phyloP scores from a whole-genome alignment of 2,888 invertebrate genomes.

The Plusia festucae region DNA sequence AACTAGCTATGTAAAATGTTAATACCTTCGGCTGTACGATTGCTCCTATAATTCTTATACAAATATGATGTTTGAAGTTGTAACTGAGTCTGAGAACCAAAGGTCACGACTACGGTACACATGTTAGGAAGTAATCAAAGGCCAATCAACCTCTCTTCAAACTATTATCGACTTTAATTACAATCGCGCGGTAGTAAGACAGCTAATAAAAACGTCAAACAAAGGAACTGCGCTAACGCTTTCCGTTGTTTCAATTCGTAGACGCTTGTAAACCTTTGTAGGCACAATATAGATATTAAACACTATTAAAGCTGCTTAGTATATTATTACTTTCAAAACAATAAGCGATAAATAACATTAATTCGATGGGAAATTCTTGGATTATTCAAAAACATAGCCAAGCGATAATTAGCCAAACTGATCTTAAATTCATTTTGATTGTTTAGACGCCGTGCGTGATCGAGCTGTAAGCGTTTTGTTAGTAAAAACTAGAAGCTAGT shows the following conservation, averaged over 20 bases:
- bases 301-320: background rate
- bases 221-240: constrained; percentile 67
- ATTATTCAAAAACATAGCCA: constrained; percentile 20
- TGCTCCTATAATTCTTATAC: constrained; percentile 20
- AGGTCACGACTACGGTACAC: constrained; percentile 73
- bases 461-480: constrained; percentile 42
- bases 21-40: constrained; percentile 8
- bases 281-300: constrained; percentile 6
- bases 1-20: constrained; percentile 8
- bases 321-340: background rate
- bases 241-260: constrained; percentile 50
- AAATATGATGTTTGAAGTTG: constrained; percentile 20
- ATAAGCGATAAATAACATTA: background rate
- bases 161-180: constrained; percentile 77
- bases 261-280: constrained; percentile 13
- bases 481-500: constrained; percentile 52
- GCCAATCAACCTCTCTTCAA: constrained; percentile 81
- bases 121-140: constrained; percentile 84
- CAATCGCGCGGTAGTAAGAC: constrained; percentile 62
- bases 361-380: constrained; percentile 21
- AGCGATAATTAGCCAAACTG: constrained; percentile 23
- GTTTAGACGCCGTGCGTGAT: constrained; percentile 48
- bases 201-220: constrained; percentile 63
- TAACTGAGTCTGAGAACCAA: constrained; percentile 38
- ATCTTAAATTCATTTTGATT: constrained; percentile 30